Evolutionary conservation across 2,888 invertebrate species (phyloP), one percentile per base, ranked within the genome.

Genomic region (Noctua janthe): DNA sequence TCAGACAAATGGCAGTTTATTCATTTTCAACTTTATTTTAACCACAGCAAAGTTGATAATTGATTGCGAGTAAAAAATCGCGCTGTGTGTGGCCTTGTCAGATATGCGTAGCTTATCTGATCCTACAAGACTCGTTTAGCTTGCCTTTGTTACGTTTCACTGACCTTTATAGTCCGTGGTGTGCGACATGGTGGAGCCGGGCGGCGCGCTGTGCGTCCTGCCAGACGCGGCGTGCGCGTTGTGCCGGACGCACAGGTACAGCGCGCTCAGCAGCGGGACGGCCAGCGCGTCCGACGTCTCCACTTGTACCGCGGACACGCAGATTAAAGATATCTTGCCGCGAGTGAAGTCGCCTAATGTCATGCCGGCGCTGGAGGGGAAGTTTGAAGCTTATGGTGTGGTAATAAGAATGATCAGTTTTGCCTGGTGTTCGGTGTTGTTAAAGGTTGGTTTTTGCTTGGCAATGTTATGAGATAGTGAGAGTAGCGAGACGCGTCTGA

Each of bases 191-290:
- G 92, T 88, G 23, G 93, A 92, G 35, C 91, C 90, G n/a, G 93
- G 90, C 35, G 92, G 90, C 1, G 92, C 90, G 35, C 71, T 51
- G 62, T 91, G 91, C 47, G 43, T 1, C 15, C 49, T 20, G 15
- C 56, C 83, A 82, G 74, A 81, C 23, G 85, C 77, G 67, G 87
- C 78, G 80, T 86, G 92, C 59, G 95, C 96, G 87, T 94, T 93
- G 91, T 97, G 97, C 0, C 96, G 89, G 87, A 97, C 97, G 89
- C 97, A 96, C 82, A 97, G 90, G 86, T 97, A 97, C 70, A 97
- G 88, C 23, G 97, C 97, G 74, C 94, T 92, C 35, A 97, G 94
- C 54, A 97, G 92, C 76, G 97, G 97, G 85, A 95, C 97, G 51
- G 95, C 95, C 29, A 97, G 90, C 66, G 96, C 93, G 81, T 95